A percentile compares a stretch with the other conserved stretches of the same genome.
phyloP scores from a whole-genome alignment of 2,113 vertebrate genomes.

The Anthoscopus minutus region DNA sequence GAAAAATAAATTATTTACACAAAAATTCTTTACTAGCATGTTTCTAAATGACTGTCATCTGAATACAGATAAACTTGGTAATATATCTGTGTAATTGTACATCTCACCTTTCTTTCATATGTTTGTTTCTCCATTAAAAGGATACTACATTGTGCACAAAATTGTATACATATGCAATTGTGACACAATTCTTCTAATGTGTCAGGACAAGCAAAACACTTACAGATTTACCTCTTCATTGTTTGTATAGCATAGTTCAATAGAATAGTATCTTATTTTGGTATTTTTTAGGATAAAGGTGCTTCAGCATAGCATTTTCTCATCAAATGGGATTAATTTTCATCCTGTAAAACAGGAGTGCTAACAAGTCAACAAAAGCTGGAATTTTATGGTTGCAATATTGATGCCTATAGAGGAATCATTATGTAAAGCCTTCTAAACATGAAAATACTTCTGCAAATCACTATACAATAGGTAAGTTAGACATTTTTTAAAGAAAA shows the following conservation, averaged over 20 bases:
- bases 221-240: not conserved
- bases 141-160: not conserved
- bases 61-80: not conserved
- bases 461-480: not conserved
- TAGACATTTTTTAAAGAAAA: not conserved
- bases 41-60: not conserved
- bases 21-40: not conserved
- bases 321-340: not conserved
- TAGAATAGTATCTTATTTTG: not conserved
- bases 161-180: not conserved
- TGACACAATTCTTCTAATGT: not conserved
- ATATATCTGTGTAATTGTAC: not conserved
- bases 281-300: not conserved
- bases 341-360: not conserved
- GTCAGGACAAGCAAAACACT: not conserved
- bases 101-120: not conserved
- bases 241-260: not conserved
- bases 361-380: not conserved
- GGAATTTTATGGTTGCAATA: not conserved
- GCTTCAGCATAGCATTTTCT: not conserved
- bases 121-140: not conserved
- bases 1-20: not conserved
- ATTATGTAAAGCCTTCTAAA: not conserved
- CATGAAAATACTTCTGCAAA: not conserved
- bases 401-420: not conserved